Evolutionary conservation across 2,113 vertebrate genomes (phyloP), one percentile per base, ranked within the genome.

Genomic region (Sporophila hypoxantha): DNA sequence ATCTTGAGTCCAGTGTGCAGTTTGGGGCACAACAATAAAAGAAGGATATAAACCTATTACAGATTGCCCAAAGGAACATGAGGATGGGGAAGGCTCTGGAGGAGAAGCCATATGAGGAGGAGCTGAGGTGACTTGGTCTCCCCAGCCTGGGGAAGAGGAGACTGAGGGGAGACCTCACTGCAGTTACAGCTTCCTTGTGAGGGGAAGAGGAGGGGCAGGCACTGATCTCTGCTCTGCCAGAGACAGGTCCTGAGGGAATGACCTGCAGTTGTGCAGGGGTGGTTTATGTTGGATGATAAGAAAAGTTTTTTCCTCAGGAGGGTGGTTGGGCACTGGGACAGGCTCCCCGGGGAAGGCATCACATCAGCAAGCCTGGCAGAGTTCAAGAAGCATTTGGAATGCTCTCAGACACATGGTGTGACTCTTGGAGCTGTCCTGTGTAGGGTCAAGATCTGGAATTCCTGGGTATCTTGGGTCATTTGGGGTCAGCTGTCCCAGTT

Each of bases 61-160:
- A 59, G 6, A 17, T 32, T 44, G 36, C 29, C 44, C 44, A 27
- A 44, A 59, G 53, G 37, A 44, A 11, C 22, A 7, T 1, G 1
- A 50, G 22, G 32, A 44, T 50, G 44, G 21, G 17, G 44, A 37
- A 32, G 17, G 9, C 12, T 14, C 37, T 67, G 23, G 27, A 50
- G 21, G 25, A 15, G 44, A 52, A 50, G 17, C 7, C 0, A 0
- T 10, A 5, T 9, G 44, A 59, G 32, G 21, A 75, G 17, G 4
- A 21, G 12, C 32, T 75, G 44, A 52, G 14, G 14, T 42, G 14
- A 1, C 26, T 75, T 26, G 36, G 11, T 42, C 14, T 10, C 6
- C 8, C 8, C 32, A 44, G 17, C 26, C 61, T 27, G 37, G 17
- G 25, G 25, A 25, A 42, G 56, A 26, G 52, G 17, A 42, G 36